Percentiles rank a stretch among this genome's conserved stretches.
Evolutionary conservation across 1,140 invertebrate genomes (phyloP).

Genomic region (Cyrtorhinus lividipennis): DNA sequence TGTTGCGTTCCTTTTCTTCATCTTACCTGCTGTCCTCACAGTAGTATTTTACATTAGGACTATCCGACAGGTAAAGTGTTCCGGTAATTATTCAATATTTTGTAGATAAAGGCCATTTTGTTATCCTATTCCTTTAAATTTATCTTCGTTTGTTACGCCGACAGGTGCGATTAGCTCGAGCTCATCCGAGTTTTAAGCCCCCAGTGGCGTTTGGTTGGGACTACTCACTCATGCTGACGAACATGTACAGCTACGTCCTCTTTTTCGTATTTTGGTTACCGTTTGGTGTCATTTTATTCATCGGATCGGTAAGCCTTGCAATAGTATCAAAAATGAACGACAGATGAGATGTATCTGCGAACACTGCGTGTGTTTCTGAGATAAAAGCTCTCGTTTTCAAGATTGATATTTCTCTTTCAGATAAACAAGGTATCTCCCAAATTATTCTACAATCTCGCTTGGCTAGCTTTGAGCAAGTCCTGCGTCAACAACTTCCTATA

Average conservation of each 20-base stretch:
- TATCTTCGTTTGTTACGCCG: not conserved
- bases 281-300: conserved; percentile 38
- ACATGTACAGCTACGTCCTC: conserved; percentile 45
- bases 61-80: conserved; percentile 14
- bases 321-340: too few species aligned
- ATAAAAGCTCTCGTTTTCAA: too few species aligned
- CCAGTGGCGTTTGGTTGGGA: conserved; percentile 47
- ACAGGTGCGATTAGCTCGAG: conserved; percentile 30
- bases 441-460: conserved; percentile 46
- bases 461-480: conserved; percentile 52
- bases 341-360: too few species aligned
- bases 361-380: too few species aligned
- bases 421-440: conserved; percentile 30
- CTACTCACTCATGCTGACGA: conserved; percentile 43
- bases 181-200: conserved; percentile 42
- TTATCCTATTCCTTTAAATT: not conserved
- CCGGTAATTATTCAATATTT: not conserved
- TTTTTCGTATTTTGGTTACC: conserved; percentile 55
- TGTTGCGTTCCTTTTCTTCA: conserved; percentile 38
- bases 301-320: conserved; percentile 33
- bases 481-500: conserved; percentile 53
- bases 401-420: not conserved
- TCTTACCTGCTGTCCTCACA: conserved; percentile 32
- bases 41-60: conserved; percentile 26
- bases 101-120: not conserved